A percentile compares a stretch with the other conserved stretches of the same genome.
phyloP scores from a whole-genome alignment of 2,113 vertebrate species.

The Porphyrio hochstetteri region DNA sequence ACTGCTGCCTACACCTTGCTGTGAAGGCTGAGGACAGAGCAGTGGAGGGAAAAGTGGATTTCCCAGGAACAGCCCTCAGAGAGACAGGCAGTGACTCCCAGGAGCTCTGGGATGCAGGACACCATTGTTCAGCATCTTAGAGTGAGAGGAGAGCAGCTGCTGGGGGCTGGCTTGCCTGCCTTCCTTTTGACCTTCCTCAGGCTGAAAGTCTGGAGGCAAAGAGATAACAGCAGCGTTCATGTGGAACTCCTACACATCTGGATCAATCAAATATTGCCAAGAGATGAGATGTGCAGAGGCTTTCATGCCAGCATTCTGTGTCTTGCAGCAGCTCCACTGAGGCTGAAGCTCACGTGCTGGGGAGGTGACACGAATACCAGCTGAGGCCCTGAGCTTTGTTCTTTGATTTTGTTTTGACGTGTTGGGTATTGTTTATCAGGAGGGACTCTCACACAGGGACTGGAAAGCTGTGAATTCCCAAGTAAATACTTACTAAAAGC shows the following conservation, averaged over 20 bases:
- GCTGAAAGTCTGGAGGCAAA: neutral
- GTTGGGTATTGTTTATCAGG: neutral
- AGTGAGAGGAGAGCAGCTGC: neutral
- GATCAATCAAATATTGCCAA: neutral
- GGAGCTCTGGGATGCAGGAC: neutral
- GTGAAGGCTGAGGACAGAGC: neutral
- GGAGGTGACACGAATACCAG: neutral
- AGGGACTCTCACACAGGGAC: neutral
- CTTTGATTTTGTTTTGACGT: neutral
- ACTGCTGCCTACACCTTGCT: neutral
- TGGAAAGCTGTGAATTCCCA: neutral
- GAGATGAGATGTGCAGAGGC: neutral
- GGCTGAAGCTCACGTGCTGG: neutral
- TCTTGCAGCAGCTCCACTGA: neutral
- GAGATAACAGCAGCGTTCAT: neutral
- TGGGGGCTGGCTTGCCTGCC: too few species aligned
- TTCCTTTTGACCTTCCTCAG: neutral
- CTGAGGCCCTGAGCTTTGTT: neutral
- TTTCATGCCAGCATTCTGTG: neutral
- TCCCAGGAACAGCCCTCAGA: neutral
- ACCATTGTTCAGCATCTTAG: neutral
- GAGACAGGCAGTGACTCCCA: neutral
- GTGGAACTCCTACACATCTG: neutral
- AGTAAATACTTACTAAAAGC: neutral
- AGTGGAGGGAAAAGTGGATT: neutral